A percentile compares a stretch with the other conserved stretches of the same genome.
phyloP scores from a whole-genome alignment of 2,797 vertebrate genomes.

The Otus scops region DNA sequence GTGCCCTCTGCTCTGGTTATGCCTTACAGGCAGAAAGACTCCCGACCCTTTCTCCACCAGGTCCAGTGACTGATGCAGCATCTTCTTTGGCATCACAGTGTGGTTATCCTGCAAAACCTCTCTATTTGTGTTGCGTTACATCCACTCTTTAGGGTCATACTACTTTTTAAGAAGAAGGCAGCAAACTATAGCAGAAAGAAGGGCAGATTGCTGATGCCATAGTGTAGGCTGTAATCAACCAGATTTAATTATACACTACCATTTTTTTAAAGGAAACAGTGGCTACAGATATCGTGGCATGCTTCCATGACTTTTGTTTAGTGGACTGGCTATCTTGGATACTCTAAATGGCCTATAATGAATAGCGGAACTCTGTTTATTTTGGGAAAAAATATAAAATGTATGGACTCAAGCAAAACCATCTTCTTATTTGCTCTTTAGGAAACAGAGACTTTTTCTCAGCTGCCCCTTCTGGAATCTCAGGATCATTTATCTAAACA shows the following conservation, averaged over 20 bases:
- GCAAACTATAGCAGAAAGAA: neutral
- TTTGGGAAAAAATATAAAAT: neutral
- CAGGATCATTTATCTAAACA: neutral
- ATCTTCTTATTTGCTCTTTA: neutral
- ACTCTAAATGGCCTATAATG: neutral
- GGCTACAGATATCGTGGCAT: neutral
- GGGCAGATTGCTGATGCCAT: neutral
- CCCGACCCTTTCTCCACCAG: neutral
- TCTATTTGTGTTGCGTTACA: neutral
- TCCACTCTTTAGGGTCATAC: neutral
- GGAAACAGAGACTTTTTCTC: neutral
- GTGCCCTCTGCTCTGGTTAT: neutral
- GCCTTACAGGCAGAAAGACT: neutral
- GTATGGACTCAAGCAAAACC: neutral
- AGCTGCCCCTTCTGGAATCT: neutral
- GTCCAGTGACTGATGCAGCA: neutral
- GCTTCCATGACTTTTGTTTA: neutral
- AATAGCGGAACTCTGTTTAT: neutral
- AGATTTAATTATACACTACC: neutral
- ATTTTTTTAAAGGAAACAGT: neutral
- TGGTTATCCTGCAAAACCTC: neutral
- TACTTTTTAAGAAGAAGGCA: neutral
- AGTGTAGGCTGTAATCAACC: neutral
- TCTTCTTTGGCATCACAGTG: neutral
- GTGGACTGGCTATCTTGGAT: neutral